Evolutionary conservation across 2,113 vertebrate genomes (phyloP).

Genomic region (Drymodes brunneopygia): DNA sequence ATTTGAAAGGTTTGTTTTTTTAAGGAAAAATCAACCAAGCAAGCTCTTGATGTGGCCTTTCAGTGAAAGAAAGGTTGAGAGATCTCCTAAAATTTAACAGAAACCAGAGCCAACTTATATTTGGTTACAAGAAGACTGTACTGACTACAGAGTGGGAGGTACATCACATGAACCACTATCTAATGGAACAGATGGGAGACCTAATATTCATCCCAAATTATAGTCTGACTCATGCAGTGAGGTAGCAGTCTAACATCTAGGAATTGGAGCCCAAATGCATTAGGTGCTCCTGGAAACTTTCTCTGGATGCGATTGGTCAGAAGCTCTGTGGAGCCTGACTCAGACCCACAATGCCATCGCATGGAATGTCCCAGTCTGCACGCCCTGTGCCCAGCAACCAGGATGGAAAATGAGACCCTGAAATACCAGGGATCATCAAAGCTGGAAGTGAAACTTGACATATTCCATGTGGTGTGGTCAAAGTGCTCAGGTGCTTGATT

Average conservation of each 20-base stretch:
- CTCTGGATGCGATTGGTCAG: background rate
- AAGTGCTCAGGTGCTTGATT: background rate
- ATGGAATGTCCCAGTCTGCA: background rate
- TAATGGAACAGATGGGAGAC: background rate
- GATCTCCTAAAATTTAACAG: background rate
- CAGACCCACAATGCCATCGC: background rate
- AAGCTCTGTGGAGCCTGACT: background rate
- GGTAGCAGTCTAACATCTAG: background rate
- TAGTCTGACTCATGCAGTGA: background rate
- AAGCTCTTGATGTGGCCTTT: background rate
- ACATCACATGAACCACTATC: background rate
- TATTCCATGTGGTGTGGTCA: background rate
- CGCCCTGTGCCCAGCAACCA: background rate
- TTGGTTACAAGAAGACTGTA: background rate
- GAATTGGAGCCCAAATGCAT: background rate
- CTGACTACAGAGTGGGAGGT: background rate
- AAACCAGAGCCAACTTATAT: background rate
- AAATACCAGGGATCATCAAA: background rate
- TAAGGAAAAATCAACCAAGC: background rate
- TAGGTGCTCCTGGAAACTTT: background rate
- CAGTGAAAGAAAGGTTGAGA: background rate
- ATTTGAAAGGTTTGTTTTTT: background rate
- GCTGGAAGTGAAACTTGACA: background rate
- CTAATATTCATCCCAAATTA: background rate
- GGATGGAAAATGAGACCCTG: background rate